A percentile compares a stretch with the other conserved stretches of the same genome.
phyloP scores from a whole-genome alignment of 2,797 vertebrate species.

The Typhlichthys eigenmanni region DNA sequence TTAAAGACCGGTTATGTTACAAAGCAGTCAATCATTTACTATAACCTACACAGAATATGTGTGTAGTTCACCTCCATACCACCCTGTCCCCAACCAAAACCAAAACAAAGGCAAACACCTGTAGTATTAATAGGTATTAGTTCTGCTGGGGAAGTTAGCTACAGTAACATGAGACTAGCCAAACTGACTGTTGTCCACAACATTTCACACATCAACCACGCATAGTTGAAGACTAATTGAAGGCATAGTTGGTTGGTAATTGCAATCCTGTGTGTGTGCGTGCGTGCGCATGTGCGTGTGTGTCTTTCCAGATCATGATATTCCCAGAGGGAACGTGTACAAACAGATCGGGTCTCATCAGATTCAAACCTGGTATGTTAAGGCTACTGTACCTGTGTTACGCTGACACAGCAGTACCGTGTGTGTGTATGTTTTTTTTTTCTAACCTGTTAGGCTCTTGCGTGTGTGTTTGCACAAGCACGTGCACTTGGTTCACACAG shows the following conservation, averaged over 20 bases:
- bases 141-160: too few relatives aligned
- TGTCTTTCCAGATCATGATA: slow-evolving; percentile 89
- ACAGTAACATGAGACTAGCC: too few relatives aligned
- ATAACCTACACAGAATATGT: background rate
- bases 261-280: background rate
- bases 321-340: slow-evolving; percentile 98
- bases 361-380: slow-evolving; percentile 93
- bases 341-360: slow-evolving; percentile 94
- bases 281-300: slow-evolving; percentile 27
- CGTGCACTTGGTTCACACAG: slow-evolving; percentile 11
- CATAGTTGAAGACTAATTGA: background rate
- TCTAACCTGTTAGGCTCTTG: too few relatives aligned
- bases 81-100: too few relatives aligned
- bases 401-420: slow-evolving; percentile 1
- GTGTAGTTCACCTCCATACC: too few relatives aligned
- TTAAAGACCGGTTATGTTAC: background rate
- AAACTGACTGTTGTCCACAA: too few relatives aligned
- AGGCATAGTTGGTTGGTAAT: background rate
- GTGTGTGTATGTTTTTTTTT: slow-evolving; percentile 2
- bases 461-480: background rate
- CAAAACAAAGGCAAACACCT: too few relatives aligned
- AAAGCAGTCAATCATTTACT: background rate
- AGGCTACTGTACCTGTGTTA: slow-evolving; percentile 5
- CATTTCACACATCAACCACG: background rate
- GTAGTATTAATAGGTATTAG: too few relatives aligned